A percentile compares a stretch with the other conserved stretches of the same genome.
These are phyloP conservation scores for Argynnis bischoffii DNA, from an alignment of 2,888 invertebrate species.

Conservation along the genomic window DNA sequence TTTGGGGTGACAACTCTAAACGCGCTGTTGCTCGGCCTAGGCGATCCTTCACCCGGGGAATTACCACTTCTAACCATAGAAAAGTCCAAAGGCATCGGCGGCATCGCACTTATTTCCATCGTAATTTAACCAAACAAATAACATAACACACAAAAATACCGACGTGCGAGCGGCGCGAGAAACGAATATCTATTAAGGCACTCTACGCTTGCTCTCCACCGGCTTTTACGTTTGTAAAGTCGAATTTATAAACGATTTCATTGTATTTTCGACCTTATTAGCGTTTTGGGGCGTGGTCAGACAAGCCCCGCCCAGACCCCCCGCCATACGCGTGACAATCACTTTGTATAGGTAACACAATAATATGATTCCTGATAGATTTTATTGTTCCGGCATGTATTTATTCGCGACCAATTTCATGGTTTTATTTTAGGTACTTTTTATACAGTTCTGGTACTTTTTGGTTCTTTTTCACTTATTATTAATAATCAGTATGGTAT, in stretches of 20 bases:
- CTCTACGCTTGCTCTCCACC: constrained; percentile 4
- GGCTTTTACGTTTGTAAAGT: constrained; percentile 63
- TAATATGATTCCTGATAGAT: constrained; percentile 82
- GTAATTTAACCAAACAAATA: constrained; percentile 50
- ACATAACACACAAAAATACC: constrained; percentile 44
- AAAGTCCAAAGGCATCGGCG: constrained; percentile 86
- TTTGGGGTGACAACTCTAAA: constrained; percentile 87
- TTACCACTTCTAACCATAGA: constrained; percentile 80
- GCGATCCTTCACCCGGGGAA: constrained; percentile 67
- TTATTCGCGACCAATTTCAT: constrained; percentile 66
- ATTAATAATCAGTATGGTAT: neutral
- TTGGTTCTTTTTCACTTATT: constrained; percentile 22
- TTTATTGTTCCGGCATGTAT: constrained; percentile 79
- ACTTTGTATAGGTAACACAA: constrained; percentile 82
- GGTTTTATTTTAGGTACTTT: constrained; percentile 40
- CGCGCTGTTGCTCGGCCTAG: constrained; percentile 81
- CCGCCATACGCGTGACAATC: constrained; percentile 73
- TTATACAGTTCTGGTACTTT: constrained; percentile 29
- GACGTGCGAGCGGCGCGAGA: constrained; percentile 72
- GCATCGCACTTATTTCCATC: constrained; percentile 84
- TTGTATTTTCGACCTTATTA: constrained; percentile 79
- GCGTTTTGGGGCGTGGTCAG: constrained; percentile 65
- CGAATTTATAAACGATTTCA: constrained; percentile 67
- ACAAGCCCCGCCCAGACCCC: constrained; percentile 60
- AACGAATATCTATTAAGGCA: constrained; percentile 70